Evolutionary conservation across 2,888 invertebrate species (phyloP).

Genomic region (Dynastes tityus): DNA sequence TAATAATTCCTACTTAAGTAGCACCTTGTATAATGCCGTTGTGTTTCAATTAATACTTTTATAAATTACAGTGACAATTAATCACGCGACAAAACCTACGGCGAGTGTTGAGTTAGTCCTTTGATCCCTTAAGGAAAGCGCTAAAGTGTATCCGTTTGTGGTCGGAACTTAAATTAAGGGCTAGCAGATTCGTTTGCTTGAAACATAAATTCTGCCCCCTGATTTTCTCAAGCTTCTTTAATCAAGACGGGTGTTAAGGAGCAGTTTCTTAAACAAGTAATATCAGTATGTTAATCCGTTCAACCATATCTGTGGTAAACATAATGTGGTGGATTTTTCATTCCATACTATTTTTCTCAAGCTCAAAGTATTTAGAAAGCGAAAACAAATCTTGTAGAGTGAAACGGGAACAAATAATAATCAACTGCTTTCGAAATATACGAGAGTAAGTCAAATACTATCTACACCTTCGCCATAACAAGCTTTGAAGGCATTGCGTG

Average conservation of each 20-base stretch:
- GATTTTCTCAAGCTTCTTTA: not conserved
- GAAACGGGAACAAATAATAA: no score
- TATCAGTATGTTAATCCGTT: no score
- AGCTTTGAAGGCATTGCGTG: no score
- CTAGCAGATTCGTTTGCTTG: slow-evolving; percentile 32
- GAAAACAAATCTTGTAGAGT: no score
- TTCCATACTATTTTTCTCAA: no score
- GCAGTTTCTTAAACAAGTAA: not conserved
- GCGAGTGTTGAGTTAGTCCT: slow-evolving; percentile 38
- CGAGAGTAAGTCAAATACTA: no score
- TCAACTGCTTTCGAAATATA: no score
- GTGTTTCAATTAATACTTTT: slow-evolving; percentile 49
- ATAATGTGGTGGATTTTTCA: no score
- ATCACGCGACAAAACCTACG: slow-evolving; percentile 32
- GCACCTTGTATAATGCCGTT: slow-evolving; percentile 33
- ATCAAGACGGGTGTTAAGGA: not conserved
- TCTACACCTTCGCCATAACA: no score
- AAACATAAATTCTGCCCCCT: slow-evolving; percentile 1
- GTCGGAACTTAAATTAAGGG: slow-evolving; percentile 28
- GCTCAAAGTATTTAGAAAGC: no score
- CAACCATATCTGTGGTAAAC: no score
- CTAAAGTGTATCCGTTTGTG: slow-evolving; percentile 30
- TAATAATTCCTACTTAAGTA: slow-evolving; percentile 54
- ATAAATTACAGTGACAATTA: slow-evolving; percentile 43
- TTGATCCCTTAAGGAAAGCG: slow-evolving; percentile 35